phyloP scores from a whole-genome alignment of 2,113 vertebrate genomes.

The Petrocephalus zakoni region DNA sequence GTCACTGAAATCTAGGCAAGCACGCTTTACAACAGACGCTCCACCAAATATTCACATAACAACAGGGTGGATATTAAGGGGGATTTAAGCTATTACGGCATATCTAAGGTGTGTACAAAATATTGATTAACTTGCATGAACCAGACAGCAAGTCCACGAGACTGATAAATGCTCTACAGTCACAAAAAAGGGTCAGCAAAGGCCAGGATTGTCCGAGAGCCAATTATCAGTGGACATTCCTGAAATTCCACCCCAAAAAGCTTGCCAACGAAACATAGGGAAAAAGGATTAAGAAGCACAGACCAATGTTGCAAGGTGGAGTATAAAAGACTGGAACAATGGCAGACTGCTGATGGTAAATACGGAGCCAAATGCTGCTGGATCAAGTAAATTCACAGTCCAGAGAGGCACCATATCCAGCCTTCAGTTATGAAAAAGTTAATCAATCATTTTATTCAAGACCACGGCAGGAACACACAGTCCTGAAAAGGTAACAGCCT shows the following conservation, averaged over 20 bases:
- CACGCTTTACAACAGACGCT: not conserved
- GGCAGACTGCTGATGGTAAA: not conserved
- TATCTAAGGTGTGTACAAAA: not conserved
- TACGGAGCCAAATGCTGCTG: not conserved
- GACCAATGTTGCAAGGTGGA: not conserved
- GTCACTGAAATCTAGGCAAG: not conserved
- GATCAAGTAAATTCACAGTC: not conserved
- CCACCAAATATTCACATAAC: not conserved
- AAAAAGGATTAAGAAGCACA: not conserved
- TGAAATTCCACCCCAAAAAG: not conserved
- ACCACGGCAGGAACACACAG: not conserved
- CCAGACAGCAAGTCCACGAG: not conserved
- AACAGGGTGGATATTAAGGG: not conserved
- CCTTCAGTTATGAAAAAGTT: not conserved
- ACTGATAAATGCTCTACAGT: not conserved
- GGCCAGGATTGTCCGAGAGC: not conserved
- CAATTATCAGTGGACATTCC: not conserved
- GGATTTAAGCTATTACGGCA: not conserved
- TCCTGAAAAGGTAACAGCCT: not conserved
- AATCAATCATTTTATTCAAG: not conserved
- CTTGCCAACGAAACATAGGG: not conserved
- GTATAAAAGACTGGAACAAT: not conserved
- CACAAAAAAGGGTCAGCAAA: not conserved
- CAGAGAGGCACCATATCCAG: not conserved
- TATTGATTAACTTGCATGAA: not conserved